Percentiles rank a stretch among this genome's conserved stretches.
phyloP scores from a whole-genome alignment of 2,113 vertebrate species.

The Cricetomys ansorgei region DNA sequence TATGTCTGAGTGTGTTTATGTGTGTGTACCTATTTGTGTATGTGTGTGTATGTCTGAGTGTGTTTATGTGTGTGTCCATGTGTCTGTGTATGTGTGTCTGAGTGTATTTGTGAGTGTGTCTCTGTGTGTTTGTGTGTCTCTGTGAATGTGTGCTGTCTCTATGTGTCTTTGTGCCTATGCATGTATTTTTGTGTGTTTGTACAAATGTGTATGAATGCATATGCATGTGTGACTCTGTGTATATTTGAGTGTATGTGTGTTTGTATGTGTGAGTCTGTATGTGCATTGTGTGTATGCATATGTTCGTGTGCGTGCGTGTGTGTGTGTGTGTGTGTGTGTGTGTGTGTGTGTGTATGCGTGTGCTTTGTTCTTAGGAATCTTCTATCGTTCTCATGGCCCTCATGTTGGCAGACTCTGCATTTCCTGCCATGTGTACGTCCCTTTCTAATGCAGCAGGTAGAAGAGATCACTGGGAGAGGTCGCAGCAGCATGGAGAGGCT shows the following conservation, averaged over 20 bases:
- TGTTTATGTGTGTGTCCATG: not conserved
- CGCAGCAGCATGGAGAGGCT: conserved; percentile 45
- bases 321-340: conserved; percentile 43
- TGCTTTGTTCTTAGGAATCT: conserved; percentile 89
- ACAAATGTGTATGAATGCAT: not conserved
- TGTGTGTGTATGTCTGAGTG: not conserved
- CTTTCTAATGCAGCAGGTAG: conserved; percentile 84
- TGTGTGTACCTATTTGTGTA: not conserved
- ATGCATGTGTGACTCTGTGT: not conserved
- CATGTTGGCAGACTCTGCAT: conserved; percentile 85
- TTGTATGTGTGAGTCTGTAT: not conserved
- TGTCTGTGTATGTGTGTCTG: not conserved
- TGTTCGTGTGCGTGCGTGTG: not conserved
- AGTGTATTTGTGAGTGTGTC: not conserved
- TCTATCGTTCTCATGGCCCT: conserved; percentile 87
- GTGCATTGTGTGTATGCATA: conserved; percentile 43
- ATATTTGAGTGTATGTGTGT: conserved; percentile 25
- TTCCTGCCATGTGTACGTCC: conserved; percentile 79
- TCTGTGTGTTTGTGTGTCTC: conserved; percentile 38
- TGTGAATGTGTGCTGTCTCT: not conserved
- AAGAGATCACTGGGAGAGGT: conserved; percentile 83
- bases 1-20: not conserved
- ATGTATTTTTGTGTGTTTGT: not conserved
- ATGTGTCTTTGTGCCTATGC: conserved; percentile 17
- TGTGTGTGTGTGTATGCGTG: conserved; percentile 45